Conservation (phyloP, 2,888 invertebrate genomes). For the Xanthorhoe spadicearia region DNA sequence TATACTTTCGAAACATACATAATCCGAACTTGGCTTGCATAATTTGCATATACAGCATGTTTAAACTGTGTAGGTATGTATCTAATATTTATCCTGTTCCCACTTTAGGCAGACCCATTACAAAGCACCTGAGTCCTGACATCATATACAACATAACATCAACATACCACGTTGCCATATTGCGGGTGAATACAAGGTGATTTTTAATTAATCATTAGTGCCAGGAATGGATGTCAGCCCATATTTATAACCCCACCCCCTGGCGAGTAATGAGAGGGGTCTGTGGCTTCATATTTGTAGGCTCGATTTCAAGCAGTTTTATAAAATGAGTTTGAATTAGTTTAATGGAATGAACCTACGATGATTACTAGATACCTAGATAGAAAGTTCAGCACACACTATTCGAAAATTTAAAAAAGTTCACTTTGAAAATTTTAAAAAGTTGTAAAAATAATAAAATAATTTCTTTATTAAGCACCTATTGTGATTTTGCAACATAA, state of each 20-base stretch:
- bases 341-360: no score
- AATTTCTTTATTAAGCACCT: no score
- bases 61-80: neutral
- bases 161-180: slow-evolving; percentile 23
- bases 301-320: neutral
- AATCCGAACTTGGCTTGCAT: no score
- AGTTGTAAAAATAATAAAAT: no score
- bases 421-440: no score
- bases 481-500: no score
- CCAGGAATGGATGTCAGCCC: slow-evolving; percentile 21
- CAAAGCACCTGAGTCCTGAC: neutral
- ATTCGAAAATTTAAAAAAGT: no score
- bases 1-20: no score
- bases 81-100: neutral
- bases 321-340: no score
- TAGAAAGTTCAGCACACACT: no score
- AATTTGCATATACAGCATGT: neutral
- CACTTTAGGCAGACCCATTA: no score
- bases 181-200: slow-evolving; percentile 30
- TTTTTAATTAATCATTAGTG: slow-evolving; percentile 34
- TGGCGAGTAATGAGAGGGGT: slow-evolving; percentile 11
- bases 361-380: no score
- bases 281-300: slow-evolving; percentile 10
- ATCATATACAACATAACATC: slow-evolving; percentile 24
- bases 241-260: slow-evolving; percentile 8